These are phyloP conservation scores for Didymodactylos carnosus DNA, from an alignment of 2,888 invertebrate genomes.

Conservation along the genomic window DNA sequence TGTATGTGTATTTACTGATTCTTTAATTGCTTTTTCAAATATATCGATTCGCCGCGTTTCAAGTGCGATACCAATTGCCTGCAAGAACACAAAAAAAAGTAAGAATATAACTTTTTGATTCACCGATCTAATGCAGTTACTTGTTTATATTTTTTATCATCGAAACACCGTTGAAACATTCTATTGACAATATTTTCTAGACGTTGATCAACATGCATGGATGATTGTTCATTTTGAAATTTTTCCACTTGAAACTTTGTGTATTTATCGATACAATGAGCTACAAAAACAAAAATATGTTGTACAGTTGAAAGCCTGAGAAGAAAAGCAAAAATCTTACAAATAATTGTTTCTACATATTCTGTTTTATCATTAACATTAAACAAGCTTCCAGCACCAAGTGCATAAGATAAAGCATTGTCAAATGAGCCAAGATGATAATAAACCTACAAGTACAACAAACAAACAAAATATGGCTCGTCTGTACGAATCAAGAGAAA, in stretches of 20 bases:
- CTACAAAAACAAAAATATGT: conserved; percentile 30
- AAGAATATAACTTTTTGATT: neutral
- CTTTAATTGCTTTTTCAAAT: conserved; percentile 70
- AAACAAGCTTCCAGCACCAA: conserved; percentile 81
- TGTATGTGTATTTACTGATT: conserved; percentile 41
- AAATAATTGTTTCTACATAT: conserved; percentile 81
- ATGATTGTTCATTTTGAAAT: neutral
- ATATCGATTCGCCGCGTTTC: conserved; percentile 93
- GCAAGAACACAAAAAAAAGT: neutral
- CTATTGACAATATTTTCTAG: conserved; percentile 81
- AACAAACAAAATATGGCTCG: too few species aligned
- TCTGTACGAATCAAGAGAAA: conserved; percentile 19
- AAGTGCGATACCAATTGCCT: conserved; percentile 73
- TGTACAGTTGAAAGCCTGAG: too few species aligned
- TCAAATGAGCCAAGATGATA: conserved; percentile 91
- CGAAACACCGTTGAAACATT: conserved; percentile 86
- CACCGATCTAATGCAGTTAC: neutral
- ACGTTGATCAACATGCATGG: conserved; percentile 18
- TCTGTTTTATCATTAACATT: conserved; percentile 79
- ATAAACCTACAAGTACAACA: too few species aligned
- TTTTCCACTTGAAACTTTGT: conserved; percentile 36
- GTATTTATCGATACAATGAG: conserved; percentile 90
- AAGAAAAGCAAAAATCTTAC: conserved; percentile 25
- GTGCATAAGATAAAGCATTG: conserved; percentile 84
- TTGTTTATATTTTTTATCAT: conserved; percentile 78